phyloP scores from a whole-genome alignment of 2,888 invertebrate genomes.

The Thecophora atra region DNA sequence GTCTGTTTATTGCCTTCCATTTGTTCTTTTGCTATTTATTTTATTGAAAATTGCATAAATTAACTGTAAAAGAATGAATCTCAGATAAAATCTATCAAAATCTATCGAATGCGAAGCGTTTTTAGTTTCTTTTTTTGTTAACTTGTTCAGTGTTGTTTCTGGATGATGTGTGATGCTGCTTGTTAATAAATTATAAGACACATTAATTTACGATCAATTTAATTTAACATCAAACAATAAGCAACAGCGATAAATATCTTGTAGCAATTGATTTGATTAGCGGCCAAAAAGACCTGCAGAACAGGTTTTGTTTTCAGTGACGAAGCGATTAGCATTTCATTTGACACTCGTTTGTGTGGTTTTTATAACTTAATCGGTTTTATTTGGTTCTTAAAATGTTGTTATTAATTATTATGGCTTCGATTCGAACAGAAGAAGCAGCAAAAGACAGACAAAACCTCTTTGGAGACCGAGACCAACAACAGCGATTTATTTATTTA shows the following conservation, averaged over 20 bases:
- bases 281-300: not conserved
- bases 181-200: conserved; percentile 10
- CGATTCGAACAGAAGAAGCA: no score
- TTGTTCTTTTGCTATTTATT: no score
- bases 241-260: conserved; percentile 2
- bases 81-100: no score
- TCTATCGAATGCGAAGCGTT: no score
- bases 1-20: no score
- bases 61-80: no score
- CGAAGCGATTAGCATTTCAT: not conserved
- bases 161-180: not conserved
- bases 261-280: not conserved
- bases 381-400: not conserved
- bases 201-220: conserved; percentile 7
- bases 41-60: no score
- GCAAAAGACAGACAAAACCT: no score
- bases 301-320: not conserved
- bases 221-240: conserved; percentile 25
- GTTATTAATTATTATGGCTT: not conserved
- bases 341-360: not conserved
- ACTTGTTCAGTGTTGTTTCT: no score
- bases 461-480: no score
- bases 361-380: conserved; percentile 1
- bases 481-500: no score
- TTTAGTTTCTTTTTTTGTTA: no score